These are phyloP conservation scores for Trichonephila clavipes DNA, from an alignment of 1,140 invertebrate species.

Conservation along the genomic window DNA sequence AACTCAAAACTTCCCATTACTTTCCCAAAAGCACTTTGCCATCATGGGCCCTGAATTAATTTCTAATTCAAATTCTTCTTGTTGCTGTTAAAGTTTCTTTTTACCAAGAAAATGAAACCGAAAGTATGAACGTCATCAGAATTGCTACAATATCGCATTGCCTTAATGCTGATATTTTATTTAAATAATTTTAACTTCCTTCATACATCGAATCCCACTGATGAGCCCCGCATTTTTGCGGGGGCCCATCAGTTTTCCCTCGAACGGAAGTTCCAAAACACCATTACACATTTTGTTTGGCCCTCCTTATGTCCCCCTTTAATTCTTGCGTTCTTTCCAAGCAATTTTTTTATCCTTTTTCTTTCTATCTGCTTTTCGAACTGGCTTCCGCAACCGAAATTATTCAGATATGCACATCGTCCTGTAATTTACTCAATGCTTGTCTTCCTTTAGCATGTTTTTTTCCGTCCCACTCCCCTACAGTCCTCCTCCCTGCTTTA, in stretches of 20 bases:
- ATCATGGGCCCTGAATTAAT: conserved; percentile 1
- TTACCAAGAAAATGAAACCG: background rate
- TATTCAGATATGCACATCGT: conserved; percentile 63
- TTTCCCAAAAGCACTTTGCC: background rate
- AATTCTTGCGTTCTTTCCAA: background rate
- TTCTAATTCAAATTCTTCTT: conserved; percentile 24
- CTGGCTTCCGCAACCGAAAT: conserved; percentile 33
- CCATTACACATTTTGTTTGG: conserved; percentile 60
- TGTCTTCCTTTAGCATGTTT: conserved; percentile 22
- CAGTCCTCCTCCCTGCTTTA: background rate
- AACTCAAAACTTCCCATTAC: background rate
- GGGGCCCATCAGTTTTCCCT: conserved; percentile 21
- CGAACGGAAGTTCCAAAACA: conserved; percentile 53
- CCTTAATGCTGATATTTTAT: conserved; percentile 31
- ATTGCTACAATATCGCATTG: conserved; percentile 5
- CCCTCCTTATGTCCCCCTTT: conserved; percentile 24
- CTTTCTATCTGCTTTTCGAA: conserved; percentile 24
- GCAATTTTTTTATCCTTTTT: background rate
- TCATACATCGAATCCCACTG: conserved; percentile 32
- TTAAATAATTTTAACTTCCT: conserved; percentile 38
- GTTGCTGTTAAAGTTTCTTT: background rate
- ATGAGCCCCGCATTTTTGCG: conserved; percentile 18
- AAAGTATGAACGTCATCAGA: background rate
- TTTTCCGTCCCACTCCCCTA: background rate
- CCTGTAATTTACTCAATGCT: conserved; percentile 63